A percentile compares a stretch with the other conserved stretches of the same genome.
Conservation (phyloP, 2,888 invertebrate species). For the Nemotelus pantherinus region DNA sequence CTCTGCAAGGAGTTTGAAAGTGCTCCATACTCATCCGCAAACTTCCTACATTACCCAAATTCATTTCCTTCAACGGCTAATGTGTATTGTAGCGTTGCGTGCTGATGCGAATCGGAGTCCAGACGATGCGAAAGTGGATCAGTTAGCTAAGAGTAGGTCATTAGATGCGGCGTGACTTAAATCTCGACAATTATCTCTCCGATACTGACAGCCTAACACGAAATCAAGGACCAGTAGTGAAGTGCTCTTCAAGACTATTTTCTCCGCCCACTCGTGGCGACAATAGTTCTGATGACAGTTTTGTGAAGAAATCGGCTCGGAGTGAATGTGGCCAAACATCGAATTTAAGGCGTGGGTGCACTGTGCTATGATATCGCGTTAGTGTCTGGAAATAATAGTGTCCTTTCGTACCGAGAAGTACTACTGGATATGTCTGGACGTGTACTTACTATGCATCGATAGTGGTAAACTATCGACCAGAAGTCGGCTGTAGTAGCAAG, state of each 20-base stretch:
- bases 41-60: too few relatives aligned
- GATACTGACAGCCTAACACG: neutral
- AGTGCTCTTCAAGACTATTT: constrained; percentile 20
- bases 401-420: neutral
- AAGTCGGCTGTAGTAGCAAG: neutral
- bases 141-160: too few relatives aligned
- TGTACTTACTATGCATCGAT: constrained; percentile 4
- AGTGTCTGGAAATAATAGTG: constrained; percentile 26
- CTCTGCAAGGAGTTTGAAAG: too few relatives aligned
- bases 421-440: neutral
- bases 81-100: too few relatives aligned
- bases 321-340: too few relatives aligned
- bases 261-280: neutral
- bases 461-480: neutral
- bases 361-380: constrained; percentile 3
- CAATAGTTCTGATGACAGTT: too few relatives aligned
- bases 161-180: neutral
- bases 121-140: too few relatives aligned
- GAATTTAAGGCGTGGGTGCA: too few relatives aligned
- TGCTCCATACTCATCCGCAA: too few relatives aligned
- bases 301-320: too few relatives aligned
- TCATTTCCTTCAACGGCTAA: too few relatives aligned
- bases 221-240: constrained; percentile 20
- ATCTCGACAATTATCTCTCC: neutral
- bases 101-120: too few relatives aligned